Percentiles rank a stretch among this genome's conserved stretches.
These are phyloP conservation scores for Brachionus plicatilis DNA, from an alignment of 1,140 invertebrate species.

Conservation along the genomic window DNA sequence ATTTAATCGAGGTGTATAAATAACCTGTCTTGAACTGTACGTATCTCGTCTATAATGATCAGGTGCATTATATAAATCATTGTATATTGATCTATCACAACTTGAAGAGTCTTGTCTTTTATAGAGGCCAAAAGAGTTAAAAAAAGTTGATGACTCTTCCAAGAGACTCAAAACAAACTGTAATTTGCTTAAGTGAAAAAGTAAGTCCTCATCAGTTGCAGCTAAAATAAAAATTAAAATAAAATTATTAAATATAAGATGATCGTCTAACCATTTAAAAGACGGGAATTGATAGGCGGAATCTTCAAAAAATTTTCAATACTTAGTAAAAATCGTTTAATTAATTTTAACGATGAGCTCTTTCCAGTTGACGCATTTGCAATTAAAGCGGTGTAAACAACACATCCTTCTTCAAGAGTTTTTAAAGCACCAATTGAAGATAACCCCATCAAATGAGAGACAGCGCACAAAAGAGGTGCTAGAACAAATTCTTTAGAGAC, in stretches of 20 bases:
- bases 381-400: neutral
- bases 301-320: neutral
- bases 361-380: neutral
- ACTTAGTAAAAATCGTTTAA: neutral
- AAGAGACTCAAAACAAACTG: neutral
- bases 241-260: neutral
- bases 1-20: no score
- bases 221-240: neutral
- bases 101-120: no score
- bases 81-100: neutral
- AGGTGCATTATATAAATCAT: neutral
- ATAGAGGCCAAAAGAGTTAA: neutral
- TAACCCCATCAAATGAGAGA: no score
- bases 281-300: neutral
- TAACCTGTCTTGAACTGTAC: neutral
- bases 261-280: neutral
- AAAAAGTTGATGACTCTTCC: neutral
- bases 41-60: neutral
- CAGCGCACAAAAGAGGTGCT: no score
- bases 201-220: neutral
- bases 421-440: no score
- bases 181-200: neutral
- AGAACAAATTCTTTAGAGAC: no score
- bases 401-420: neutral
- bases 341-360: neutral